Conservation (phyloP, 2,797 vertebrate genomes). For the Danio choprae region DNA sequence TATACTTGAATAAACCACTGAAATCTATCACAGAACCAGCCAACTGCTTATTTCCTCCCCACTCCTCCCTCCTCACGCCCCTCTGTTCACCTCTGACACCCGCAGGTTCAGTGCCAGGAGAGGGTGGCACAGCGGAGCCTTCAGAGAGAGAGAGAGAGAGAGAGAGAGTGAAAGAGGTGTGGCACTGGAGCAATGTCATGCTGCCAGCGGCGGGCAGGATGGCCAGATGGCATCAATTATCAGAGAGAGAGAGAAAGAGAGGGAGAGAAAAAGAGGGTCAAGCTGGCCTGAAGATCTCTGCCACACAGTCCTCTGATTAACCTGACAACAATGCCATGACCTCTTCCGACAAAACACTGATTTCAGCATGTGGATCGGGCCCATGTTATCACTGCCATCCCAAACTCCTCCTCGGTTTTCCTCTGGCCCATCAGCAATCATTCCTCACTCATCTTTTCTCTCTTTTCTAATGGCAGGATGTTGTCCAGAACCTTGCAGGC, state of each 20-base stretch:
- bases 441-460: conserved; percentile 34
- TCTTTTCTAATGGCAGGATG: conserved; percentile 33
- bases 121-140: conserved; percentile 12
- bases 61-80: conserved; percentile 31
- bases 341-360: conserved; percentile 17
- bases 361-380: conserved; percentile 61
- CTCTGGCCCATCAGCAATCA: conserved; percentile 1
- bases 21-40: not conserved
- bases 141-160: not conserved
- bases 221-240: conserved; percentile 37
- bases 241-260: not conserved
- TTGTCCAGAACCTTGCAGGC: not conserved
- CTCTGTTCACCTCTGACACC: conserved; percentile 21
- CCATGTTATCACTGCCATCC: conserved; percentile 75
- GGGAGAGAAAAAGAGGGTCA: conserved; percentile 3
- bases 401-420: conserved; percentile 55
- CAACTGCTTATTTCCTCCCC: not conserved
- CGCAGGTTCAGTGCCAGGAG: conserved; percentile 13
- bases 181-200: conserved; percentile 13
- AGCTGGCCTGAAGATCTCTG: not conserved
- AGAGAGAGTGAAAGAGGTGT: not conserved
- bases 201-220: conserved; percentile 1
- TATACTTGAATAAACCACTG: not conserved
- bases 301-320: conserved; percentile 21
- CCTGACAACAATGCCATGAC: conserved; percentile 25